Conservation (phyloP, 1,140 invertebrate genomes). For the Trichoplusia ni region DNA sequence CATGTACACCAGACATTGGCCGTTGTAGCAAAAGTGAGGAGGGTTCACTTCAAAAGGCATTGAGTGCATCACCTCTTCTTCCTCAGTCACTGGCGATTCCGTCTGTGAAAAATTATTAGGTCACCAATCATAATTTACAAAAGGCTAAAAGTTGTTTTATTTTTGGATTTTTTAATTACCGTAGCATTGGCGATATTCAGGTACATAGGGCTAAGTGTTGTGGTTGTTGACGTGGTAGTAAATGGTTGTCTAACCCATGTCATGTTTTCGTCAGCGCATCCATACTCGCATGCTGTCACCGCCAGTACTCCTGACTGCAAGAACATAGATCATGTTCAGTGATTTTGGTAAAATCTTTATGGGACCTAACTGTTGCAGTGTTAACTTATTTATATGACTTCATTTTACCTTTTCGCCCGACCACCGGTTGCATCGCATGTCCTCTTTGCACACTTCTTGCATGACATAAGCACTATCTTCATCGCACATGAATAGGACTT, state of each 20-base stretch:
- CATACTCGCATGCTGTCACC: slow-evolving; percentile 68
- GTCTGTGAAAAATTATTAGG: not conserved
- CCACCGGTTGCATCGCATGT: slow-evolving; percentile 85
- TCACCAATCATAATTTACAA: too few relatives aligned
- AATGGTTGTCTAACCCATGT: slow-evolving; percentile 64
- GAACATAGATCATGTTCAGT: not conserved
- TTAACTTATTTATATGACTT: not conserved
- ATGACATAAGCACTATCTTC: slow-evolving; percentile 84
- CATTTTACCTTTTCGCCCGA: slow-evolving; percentile 79
- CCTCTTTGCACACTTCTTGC: slow-evolving; percentile 85
- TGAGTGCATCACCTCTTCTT: slow-evolving; percentile 39
- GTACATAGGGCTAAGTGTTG: slow-evolving; percentile 64
- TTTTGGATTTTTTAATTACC: too few relatives aligned
- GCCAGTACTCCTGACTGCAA: slow-evolving; percentile 66
- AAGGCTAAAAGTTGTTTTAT: too few relatives aligned
- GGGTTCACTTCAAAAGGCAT: slow-evolving; percentile 55
- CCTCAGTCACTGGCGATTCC: slow-evolving; percentile 36
- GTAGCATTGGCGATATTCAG: slow-evolving; percentile 62
- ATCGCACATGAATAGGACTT: slow-evolving; percentile 87
- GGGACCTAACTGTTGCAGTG: not conserved
- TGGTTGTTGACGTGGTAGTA: slow-evolving; percentile 58
- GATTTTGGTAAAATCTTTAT: too few relatives aligned
- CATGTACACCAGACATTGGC: slow-evolving; percentile 84
- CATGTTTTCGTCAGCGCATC: slow-evolving; percentile 69
- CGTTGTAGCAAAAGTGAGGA: slow-evolving; percentile 74